Evolutionary conservation across 2,797 vertebrate species (phyloP), one percentile per base, ranked within the genome.

Genomic region (Diplodus sargus): DNA sequence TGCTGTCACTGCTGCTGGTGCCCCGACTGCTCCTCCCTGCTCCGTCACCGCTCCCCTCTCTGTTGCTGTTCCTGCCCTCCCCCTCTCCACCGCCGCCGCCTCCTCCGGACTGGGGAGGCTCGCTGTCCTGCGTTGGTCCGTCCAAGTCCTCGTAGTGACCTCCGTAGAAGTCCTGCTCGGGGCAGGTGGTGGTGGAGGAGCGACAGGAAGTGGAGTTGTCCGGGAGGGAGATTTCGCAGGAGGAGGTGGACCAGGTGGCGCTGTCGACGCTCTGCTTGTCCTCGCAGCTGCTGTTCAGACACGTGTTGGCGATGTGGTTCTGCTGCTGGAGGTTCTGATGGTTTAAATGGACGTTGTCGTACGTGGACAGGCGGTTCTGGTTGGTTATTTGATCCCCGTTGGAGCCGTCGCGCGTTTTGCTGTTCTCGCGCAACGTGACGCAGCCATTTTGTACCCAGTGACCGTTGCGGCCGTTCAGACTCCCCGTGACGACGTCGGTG

Each of bases 221-320:
- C 0, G 97, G 97, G 2, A 99, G 96, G 25, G 98, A 99, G 92
- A 99, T 99, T 80, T 99, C 98, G 42, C 98, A 99, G 20, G 98
- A 99, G 12, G 98, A 99, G 0, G 97, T 99, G 84, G 98, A 99
- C 98, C 98, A 99, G 45, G 98, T 99, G 84, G 98, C 97, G 4
- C 98, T 99, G 95, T 99, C 98, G 13, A 99, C 94, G 0, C 98
- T 99, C 93, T 98, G 98, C 48, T 99, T 99, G 94, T 99, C 98
- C 62, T 99, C 98, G 0, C 96, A 94, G 90, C 92, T 96, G 92
- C 88, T 93, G 91, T 88, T 93, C 42, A 93, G 89, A 82, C 93
- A 94, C 0, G 79, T 85, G 85, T 52, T 83, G 70, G 85, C 14
- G 53, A 83, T 66, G 43, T 91, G 94, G 69, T 81, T 90, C 81